Percentiles rank a stretch among this genome's conserved stretches.
Evolutionary conservation across 2,888 invertebrate genomes (phyloP).

Genomic region (Crioceris asparagi): DNA sequence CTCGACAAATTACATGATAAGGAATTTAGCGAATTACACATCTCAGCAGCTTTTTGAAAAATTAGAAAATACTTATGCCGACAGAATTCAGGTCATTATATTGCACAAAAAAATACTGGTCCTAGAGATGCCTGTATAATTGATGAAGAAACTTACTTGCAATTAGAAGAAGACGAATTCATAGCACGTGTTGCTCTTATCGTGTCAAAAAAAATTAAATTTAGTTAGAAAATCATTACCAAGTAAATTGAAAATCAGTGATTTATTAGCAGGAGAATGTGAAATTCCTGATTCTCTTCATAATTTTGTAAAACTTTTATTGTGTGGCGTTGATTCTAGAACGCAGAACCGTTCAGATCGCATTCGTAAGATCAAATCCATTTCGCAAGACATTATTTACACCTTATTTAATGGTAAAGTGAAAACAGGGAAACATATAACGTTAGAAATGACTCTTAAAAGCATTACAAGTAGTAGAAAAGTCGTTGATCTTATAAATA

Average conservation of each 20-base stretch:
- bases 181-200: not conserved
- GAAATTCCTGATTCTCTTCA: not conserved
- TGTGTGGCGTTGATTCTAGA: constrained; percentile 2
- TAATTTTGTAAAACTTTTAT: constrained; percentile 6
- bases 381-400: constrained; percentile 5
- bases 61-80: not conserved
- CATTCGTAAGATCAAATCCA: constrained; percentile 5
- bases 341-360: constrained; percentile 4
- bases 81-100: not conserved
- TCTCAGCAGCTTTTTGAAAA: constrained; percentile 2
- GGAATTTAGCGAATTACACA: not conserved
- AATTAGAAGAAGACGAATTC: not conserved
- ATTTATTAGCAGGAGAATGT: constrained; percentile 6
- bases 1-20: not conserved
- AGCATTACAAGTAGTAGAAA: constrained; percentile 13
- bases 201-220: constrained; percentile 1
- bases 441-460: constrained; percentile 11
- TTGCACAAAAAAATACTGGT: not conserved
- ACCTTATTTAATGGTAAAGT: constrained; percentile 6
- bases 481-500: constrained; percentile 9
- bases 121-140: not conserved
- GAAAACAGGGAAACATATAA: constrained; percentile 8
- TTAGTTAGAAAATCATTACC: constrained; percentile 3
- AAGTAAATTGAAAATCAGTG: constrained; percentile 1
- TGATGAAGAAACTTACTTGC: constrained; percentile 1